Base-by-base conservation (phyloP, 1,140 invertebrate genomes). In the Zeugodacus cucurbitae region DNA sequence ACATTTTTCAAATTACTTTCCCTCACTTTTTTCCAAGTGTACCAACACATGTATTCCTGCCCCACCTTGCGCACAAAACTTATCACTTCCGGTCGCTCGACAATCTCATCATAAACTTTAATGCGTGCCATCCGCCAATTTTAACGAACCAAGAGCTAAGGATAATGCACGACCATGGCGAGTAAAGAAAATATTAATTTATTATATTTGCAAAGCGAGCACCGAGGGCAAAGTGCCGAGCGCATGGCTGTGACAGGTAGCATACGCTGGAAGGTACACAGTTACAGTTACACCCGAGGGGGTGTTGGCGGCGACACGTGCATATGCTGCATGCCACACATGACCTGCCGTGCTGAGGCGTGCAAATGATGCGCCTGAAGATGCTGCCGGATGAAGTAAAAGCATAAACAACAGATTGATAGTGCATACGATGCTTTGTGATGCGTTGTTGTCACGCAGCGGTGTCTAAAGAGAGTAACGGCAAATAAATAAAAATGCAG, bases 151-250 rank as follows among this genome's bases (percentile, higher is more conserved):
- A 48, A 48, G 41, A 82, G 41, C 41, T 26, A 26, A 78, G 29
- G 6, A 82, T 44, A 82, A 82, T 17, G 17, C 74, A 26, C 10
- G 26, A 17, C 7, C 41, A 48, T 26, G 17, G 48, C 85, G 26
- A 86, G 2, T 58, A 58, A 58, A 86, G 54, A 86, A 86, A 86
- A 86, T 59, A 86, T 58, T 86, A 86, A 86, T 86, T 86, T 59
- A 86, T 86, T 58, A 17, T 86, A 86, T 86, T 86, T 59, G 85
- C 57, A 86, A 86, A 22, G 6, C 5, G 44, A 17, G 32, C 29
- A 41, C 41, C 74, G 74, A 82, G 74, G 34, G 32, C 54, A 86
- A 86, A 86, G 54, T 86, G 74, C 41, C 74, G n/a, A 54, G 11
- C 48, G 37, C n/a, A 32, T 86, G 85, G 32, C 34, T 59, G 85